Evolutionary conservation across 2,888 invertebrate species (phyloP).

Genomic region (Habrosyne pyritoides): DNA sequence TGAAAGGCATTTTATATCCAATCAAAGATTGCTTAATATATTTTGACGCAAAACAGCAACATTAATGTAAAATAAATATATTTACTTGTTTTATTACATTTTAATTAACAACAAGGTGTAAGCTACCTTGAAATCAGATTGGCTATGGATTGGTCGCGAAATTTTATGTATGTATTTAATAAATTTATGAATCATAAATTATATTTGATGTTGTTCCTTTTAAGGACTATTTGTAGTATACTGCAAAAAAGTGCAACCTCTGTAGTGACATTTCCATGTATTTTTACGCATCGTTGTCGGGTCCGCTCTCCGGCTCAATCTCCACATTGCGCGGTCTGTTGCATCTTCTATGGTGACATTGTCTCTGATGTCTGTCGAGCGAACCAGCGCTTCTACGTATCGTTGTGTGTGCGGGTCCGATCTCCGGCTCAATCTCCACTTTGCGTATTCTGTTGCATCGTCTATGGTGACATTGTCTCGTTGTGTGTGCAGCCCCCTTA

Average conservation of each 20-base stretch:
- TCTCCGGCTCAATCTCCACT: not conserved
- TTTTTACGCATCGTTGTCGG: no score
- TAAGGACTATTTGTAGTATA: no score
- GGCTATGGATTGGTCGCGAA: not conserved
- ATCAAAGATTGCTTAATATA: not conserved
- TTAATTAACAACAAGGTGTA: not conserved
- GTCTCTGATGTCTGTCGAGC: no score
- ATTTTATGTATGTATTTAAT: not conserved
- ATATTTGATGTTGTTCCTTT: not conserved
- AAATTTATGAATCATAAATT: not conserved
- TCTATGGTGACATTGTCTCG: not conserved
- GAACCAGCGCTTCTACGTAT: no score
- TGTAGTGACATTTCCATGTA: no score
- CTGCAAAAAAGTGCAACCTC: no score
- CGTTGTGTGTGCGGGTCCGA: no score
- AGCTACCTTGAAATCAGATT: constrained; percentile 3
- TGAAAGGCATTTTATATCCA: not conserved
- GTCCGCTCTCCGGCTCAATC: no score
- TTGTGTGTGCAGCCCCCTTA: no score
- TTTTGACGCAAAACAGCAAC: not conserved
- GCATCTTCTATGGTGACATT: no score
- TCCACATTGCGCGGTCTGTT: no score
- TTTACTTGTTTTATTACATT: not conserved
- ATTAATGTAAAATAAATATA: constrained; percentile 1
- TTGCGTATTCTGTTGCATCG: constrained; percentile 6